Conservation (phyloP, 1,140 invertebrate species). For the Bemisia tabaci region DNA sequence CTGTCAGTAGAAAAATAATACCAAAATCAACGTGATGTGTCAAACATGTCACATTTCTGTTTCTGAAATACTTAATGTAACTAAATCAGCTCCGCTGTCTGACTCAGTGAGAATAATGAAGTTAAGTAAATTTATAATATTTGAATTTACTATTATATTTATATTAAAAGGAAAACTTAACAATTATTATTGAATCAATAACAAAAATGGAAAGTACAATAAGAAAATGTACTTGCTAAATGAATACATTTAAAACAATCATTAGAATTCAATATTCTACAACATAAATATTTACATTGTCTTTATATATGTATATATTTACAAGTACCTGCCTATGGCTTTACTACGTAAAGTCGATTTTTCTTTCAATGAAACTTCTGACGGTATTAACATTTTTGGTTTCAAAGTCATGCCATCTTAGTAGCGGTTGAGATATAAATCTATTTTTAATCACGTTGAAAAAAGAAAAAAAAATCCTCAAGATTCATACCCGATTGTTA, state of each 20-base stretch:
- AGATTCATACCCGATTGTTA: no score
- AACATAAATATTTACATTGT: neutral
- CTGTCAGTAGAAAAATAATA: neutral
- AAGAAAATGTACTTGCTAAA: neutral
- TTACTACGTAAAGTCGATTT: no score
- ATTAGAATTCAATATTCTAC: neutral
- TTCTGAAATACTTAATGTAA: neutral
- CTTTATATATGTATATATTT: neutral
- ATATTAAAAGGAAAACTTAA: neutral
- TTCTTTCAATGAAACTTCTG: no score
- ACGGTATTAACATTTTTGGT: no score
- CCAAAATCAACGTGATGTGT: neutral
- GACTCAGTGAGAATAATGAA: neutral
- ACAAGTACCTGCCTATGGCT: neutral
- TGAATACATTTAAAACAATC: neutral
- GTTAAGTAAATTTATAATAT: neutral
- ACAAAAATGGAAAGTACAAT: neutral
- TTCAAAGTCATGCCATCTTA: no score
- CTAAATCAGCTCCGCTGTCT: neutral
- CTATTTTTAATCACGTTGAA: no score
- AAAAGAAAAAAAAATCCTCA: no score
- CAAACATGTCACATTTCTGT: neutral
- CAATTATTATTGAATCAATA: neutral
- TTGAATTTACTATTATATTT: neutral
- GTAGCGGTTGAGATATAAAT: no score